These are phyloP conservation scores for Aradus depressus DNA, from an alignment of 2,888 invertebrate genomes.

Conservation along the genomic window DNA sequence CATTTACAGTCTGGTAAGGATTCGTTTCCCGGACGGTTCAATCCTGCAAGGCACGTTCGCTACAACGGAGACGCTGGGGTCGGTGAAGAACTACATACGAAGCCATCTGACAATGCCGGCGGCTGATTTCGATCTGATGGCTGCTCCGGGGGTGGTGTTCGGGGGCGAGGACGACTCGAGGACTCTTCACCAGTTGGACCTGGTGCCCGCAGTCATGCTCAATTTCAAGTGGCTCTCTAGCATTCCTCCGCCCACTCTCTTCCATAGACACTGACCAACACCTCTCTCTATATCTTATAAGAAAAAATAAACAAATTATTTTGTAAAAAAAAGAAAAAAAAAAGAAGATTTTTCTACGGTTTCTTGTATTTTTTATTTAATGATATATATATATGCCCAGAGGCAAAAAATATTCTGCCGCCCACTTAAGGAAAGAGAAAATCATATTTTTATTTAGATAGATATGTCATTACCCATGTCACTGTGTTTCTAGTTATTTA, in stretches of 20 bases:
- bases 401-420: no score
- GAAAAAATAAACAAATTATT: no score
- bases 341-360: no score
- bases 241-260: slow-evolving; percentile 44
- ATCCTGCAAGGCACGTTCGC: slow-evolving; percentile 80
- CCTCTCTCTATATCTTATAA: no score
- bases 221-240: slow-evolving; percentile 58
- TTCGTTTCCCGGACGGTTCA: slow-evolving; percentile 80
- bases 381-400: no score
- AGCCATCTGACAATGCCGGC: slow-evolving; percentile 61
- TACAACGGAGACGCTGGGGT: slow-evolving; percentile 63
- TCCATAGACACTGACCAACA: no score
- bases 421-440: no score
- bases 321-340: no score
- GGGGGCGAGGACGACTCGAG: slow-evolving; percentile 53
- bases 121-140: slow-evolving; percentile 57
- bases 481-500: no score
- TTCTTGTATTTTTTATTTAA: no score
- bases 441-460: no score
- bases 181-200: slow-evolving; percentile 61
- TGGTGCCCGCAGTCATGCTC: slow-evolving; percentile 74
- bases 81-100: slow-evolving; percentile 66
- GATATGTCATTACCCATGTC: no score
- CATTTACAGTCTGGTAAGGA: slow-evolving; percentile 70
- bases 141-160: slow-evolving; percentile 55